Conservation (phyloP, 2,888 invertebrate species). For the Graphium colonna region DNA sequence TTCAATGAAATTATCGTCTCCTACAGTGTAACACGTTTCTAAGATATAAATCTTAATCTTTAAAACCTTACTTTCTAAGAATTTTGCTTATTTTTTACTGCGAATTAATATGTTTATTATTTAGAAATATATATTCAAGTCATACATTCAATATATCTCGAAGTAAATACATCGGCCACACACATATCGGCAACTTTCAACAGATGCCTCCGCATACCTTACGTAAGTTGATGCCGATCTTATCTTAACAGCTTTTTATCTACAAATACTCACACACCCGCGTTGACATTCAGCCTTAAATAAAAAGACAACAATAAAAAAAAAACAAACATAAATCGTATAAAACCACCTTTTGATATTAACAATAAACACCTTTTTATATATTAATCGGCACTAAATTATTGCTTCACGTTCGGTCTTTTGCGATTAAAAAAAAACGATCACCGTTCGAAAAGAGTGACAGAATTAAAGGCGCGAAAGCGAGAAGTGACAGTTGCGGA, state of each 20-base stretch:
- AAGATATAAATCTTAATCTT: too few relatives aligned
- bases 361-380: slow-evolving; percentile 41
- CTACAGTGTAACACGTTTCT: too few relatives aligned
- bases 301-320: slow-evolving; percentile 34
- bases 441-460: slow-evolving; percentile 28
- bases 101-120: too few relatives aligned
- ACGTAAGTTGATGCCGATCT: slow-evolving; percentile 60
- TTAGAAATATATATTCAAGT: too few relatives aligned
- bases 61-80: too few relatives aligned
- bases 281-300: slow-evolving; percentile 29
- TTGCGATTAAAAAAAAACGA: slow-evolving; percentile 15
- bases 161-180: neutral
- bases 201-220: slow-evolving; percentile 49
- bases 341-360: slow-evolving; percentile 52
- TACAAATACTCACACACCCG: slow-evolving; percentile 57
- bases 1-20: too few relatives aligned
- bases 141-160: too few relatives aligned
- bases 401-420: slow-evolving; percentile 52
- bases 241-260: slow-evolving; percentile 47
- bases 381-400: slow-evolving; percentile 55
- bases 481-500: slow-evolving; percentile 29
- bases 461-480: slow-evolving; percentile 53
- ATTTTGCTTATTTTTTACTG: too few relatives aligned
- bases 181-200: slow-evolving; percentile 40
- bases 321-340: slow-evolving; percentile 28